phyloP scores from a whole-genome alignment of 2,888 invertebrate species.

The Anticlea derivata region DNA sequence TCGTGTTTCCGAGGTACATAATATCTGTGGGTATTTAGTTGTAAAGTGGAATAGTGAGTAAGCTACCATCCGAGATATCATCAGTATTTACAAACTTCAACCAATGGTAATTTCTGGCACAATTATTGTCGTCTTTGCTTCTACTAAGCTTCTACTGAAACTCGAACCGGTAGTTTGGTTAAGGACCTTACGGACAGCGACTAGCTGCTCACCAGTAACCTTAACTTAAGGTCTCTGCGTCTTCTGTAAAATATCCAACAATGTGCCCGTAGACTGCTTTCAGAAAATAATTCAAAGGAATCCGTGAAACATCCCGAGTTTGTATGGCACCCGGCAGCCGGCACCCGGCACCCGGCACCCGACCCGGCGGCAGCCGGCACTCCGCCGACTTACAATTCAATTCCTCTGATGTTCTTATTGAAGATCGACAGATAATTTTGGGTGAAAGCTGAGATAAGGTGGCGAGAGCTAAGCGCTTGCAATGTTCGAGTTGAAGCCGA shows the following conservation, averaged over 20 bases:
- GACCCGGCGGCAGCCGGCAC: conserved; percentile 8
- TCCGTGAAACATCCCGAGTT: conserved; percentile 30
- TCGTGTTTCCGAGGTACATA: too few species aligned
- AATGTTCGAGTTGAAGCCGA: neutral
- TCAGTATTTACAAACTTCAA: too few species aligned
- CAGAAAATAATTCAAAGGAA: conserved; percentile 42
- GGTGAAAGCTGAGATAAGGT: conserved; percentile 15
- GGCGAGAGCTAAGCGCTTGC: conserved; percentile 5
- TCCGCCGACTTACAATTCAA: conserved; percentile 52
- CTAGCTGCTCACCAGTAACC: too few species aligned
- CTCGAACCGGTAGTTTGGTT: too few species aligned
- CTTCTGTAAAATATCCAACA: conserved; percentile 1
- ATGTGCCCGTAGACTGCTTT: conserved; percentile 4
- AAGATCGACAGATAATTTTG: conserved; percentile 45
- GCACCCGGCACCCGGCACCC: conserved; percentile 21
- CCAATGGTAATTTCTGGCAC: too few species aligned
- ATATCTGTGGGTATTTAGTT: too few species aligned
- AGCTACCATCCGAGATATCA: too few species aligned
- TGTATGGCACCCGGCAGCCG: conserved; percentile 29
- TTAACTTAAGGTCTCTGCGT: neutral
- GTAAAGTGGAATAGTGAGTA: too few species aligned
- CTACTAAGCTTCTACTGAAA: too few species aligned
- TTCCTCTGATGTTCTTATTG: conserved; percentile 50
- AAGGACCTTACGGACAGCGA: too few species aligned
- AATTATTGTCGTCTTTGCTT: too few species aligned